phyloP scores from a whole-genome alignment of 2,888 invertebrate genomes.

The Ypsolopha sequella region DNA sequence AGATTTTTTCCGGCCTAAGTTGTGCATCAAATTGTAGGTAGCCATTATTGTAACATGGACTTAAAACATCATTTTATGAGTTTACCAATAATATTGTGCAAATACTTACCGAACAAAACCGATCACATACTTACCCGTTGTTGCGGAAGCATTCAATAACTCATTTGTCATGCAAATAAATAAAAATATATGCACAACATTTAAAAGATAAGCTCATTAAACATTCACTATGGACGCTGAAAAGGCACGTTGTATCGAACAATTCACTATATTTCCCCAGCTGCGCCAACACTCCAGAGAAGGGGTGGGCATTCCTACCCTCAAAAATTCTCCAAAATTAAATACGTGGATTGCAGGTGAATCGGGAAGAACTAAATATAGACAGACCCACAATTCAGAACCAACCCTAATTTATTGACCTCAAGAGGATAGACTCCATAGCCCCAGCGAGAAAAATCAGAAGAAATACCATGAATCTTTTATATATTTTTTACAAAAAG shows the following conservation, averaged over 20 bases:
- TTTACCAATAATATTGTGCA: no score
- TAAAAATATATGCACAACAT: neutral
- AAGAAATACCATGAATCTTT: neutral
- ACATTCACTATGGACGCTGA: neutral
- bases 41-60: no score
- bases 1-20: no score
- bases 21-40: no score
- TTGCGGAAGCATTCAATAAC: no score
- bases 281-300: slow-evolving; percentile 14
- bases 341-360: slow-evolving; percentile 62
- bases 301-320: slow-evolving; percentile 24
- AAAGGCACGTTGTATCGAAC: neutral
- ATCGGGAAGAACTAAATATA: slow-evolving; percentile 27
- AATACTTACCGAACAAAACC: no score
- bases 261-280: slow-evolving; percentile 9
- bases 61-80: no score
- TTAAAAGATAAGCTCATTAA: neutral
- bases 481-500: slow-evolving; percentile 3
- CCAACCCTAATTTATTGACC: slow-evolving; percentile 38
- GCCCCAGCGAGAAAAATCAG: neutral
- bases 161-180: neutral
- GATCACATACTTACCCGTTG: no score
- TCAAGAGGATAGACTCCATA: slow-evolving; percentile 14
- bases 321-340: slow-evolving; percentile 46
- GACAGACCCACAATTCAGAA: slow-evolving; percentile 15